phyloP scores from a whole-genome alignment of 2,888 invertebrate genomes.

The Plusia festucae region DNA sequence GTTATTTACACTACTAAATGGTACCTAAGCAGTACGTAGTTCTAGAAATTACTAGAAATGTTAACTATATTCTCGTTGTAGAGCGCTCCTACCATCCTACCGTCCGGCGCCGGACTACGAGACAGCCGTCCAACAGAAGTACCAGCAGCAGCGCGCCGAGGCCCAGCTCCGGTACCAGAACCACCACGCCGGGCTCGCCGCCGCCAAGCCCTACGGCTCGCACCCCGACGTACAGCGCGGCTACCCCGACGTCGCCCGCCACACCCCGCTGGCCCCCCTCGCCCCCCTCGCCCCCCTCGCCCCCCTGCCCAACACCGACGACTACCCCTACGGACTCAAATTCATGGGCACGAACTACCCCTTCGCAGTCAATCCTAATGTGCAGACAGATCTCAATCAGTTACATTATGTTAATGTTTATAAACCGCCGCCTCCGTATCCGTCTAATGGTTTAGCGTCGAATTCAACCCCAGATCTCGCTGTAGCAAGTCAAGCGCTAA shows the following conservation, averaged over 20 bases:
- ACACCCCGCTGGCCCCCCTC: conserved; percentile 72
- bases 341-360: conserved; percentile 79
- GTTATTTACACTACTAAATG: too few species aligned
- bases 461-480: conserved; percentile 96
- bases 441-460: conserved; percentile 93
- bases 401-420: conserved; percentile 91
- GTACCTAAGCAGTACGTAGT: too few species aligned
- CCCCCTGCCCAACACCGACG: conserved; percentile 65
- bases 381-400: conserved; percentile 83
- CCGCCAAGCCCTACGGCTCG: conserved; percentile 89
- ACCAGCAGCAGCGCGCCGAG: conserved; percentile 87
- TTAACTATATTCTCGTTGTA: conserved; percentile 66
- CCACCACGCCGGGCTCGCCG: conserved; percentile 71
- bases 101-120: conserved; percentile 98
- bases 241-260: conserved; percentile 91
- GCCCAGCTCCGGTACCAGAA: conserved; percentile 80
- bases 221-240: conserved; percentile 93
- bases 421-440: conserved; percentile 96
- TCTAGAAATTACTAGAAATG: neutral
- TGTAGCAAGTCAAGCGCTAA: conserved; percentile 90
- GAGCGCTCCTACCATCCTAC: conserved; percentile 95
- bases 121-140: conserved; percentile 96
- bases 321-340: conserved; percentile 78
- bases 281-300: neutral
- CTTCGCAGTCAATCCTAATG: conserved; percentile 80